A percentile compares a stretch with the other conserved stretches of the same genome.
Evolutionary conservation across 2,888 invertebrate species (phyloP).

Genomic region (Drosophila sordidula): DNA sequence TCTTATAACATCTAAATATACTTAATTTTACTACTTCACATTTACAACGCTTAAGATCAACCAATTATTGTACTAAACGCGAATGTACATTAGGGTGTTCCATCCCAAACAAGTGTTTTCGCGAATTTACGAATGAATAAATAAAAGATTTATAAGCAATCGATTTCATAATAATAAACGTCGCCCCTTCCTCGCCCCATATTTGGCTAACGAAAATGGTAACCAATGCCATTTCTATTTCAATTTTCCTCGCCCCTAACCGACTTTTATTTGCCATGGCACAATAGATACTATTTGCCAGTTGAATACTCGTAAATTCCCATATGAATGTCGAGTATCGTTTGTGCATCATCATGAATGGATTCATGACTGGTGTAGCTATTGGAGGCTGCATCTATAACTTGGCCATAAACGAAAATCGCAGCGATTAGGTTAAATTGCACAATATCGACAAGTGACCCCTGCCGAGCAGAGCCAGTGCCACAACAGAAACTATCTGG

Average conservation of each 20-base stretch:
- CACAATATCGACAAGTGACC: slow-evolving; percentile 58
- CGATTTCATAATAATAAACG: slow-evolving; percentile 11
- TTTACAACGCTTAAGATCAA: slow-evolving; percentile 13
- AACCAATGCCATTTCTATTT: slow-evolving; percentile 13
- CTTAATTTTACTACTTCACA: slow-evolving; percentile 12
- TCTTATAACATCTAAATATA: too few relatives aligned
- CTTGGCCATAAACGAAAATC: slow-evolving; percentile 65
- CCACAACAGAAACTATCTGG: neutral
- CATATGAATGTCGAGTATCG: slow-evolving; percentile 35
- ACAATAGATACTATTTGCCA: slow-evolving; percentile 33
- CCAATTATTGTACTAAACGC: slow-evolving; percentile 30
- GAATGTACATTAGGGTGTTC: slow-evolving; percentile 1
- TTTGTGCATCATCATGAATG: slow-evolving; percentile 13
- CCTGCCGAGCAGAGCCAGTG: neutral
- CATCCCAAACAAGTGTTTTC: neutral
- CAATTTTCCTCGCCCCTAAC: neutral
- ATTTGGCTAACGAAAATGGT: slow-evolving; percentile 21
- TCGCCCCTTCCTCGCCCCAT: neutral
- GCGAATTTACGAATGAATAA: slow-evolving; percentile 25
- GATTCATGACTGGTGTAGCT: neutral
- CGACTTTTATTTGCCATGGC: slow-evolving; percentile 2
- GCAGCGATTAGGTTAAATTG: slow-evolving; percentile 76
- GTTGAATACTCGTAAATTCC: slow-evolving; percentile 31
- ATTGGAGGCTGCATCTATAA: slow-evolving; percentile 38
- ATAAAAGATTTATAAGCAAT: slow-evolving; percentile 33